Base-by-base conservation (phyloP, 2,888 invertebrate genomes). In the Aleiodes alternator region DNA sequence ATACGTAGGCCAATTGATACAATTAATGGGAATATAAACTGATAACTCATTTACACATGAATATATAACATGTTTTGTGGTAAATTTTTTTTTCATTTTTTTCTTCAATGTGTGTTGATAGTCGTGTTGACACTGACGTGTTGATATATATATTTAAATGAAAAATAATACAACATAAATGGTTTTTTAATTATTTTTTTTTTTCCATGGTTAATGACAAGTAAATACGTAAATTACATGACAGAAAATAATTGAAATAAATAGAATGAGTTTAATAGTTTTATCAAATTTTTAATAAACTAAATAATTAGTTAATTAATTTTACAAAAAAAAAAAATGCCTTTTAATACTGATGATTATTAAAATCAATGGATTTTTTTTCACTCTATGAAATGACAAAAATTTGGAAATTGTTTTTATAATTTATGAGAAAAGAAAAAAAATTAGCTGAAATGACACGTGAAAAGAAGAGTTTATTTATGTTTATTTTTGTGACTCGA, bases 21-120 rank as follows among this genome's bases (percentile, higher is more conserved):
- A 38, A 48, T 48, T 23, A 76, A 78, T 78, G 77, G 66, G 64
- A 75, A 23, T 23, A 23, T 75, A 51, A 68, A 68, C 51, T 51
- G 6, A 11, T 31, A 74, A 57, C 57, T 64, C 61, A 73, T 69
- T 55, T 61, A 78, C 70, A 78, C 70, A 78, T 73, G 64, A 56
- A 74, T 73, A 59, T 38, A 48, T 43, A 64, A 12, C 55, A 34
- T 23, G 70, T 72, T 72, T 31, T 51, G 69, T 73, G 59, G 43
- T 68, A 43, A 43, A 48, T 64, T 43, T 48, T 64, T 23, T 64
- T 56, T 16, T 6, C 23, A 23, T 43, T 48, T 64, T 23, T 64
- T 56, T 16, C 12, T 64, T 48, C 16, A 43, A 48, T 64, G 64
- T 50, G 66, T 66, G 50, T 50, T 66, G 66, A 66, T 50, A 66